Evolutionary conservation across 2,888 invertebrate genomes (phyloP).

Genomic region (Allolobophora icterica): DNA sequence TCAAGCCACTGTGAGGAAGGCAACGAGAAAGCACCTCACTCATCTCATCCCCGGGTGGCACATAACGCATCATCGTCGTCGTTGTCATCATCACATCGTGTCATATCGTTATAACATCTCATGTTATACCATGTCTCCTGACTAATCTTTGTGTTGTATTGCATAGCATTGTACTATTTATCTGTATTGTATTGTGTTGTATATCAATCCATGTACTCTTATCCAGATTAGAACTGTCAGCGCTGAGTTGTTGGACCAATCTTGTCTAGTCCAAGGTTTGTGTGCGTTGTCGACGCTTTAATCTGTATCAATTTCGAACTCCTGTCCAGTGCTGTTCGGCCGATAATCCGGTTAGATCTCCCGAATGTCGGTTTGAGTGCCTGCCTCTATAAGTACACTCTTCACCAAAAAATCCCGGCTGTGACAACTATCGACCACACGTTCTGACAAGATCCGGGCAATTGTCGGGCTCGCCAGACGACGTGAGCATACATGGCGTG

Average conservation of each 20-base stretch:
- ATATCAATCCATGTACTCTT: background rate
- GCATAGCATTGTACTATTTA: background rate
- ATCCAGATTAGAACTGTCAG: background rate
- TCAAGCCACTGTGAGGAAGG: too few species aligned
- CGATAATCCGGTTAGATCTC: background rate
- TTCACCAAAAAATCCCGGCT: background rate
- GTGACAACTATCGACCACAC: background rate
- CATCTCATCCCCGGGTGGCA: too few species aligned
- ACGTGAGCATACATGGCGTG: background rate
- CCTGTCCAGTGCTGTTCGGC: background rate
- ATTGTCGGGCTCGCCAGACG: background rate
- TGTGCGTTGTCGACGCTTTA: background rate
- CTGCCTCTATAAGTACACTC: background rate
- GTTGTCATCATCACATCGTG: too few species aligned
- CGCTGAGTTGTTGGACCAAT: background rate
- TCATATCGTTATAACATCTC: too few species aligned
- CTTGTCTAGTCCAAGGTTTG: background rate
- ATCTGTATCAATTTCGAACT: constrained; percentile 3
- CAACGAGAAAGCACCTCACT: too few species aligned
- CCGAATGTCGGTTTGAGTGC: background rate
- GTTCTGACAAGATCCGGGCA: background rate
- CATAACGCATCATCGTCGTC: too few species aligned
- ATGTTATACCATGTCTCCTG: too few species aligned
- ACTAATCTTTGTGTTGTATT: too few species aligned
- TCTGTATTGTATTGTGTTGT: background rate